phyloP scores from a whole-genome alignment of 2,888 invertebrate species.

The Alcis repandata region DNA sequence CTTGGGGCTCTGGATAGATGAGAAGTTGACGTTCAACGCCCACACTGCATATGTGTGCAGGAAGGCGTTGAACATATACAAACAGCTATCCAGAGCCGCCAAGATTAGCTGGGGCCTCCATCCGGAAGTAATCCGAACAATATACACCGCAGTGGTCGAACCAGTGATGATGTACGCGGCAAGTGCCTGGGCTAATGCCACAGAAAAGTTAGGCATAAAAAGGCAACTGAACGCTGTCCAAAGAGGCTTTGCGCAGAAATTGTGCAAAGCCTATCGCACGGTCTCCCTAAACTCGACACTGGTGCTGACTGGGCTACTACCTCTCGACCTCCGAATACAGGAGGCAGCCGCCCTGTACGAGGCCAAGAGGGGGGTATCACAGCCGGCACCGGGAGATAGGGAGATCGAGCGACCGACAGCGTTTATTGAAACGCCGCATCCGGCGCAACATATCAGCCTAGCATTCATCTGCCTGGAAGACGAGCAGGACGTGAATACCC shows the following conservation, averaged over 20 bases:
- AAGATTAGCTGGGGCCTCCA: not conserved
- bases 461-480: too few relatives aligned
- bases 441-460: too few relatives aligned
- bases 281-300: constrained; percentile 7
- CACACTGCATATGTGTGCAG: not conserved
- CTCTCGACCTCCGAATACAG: not conserved
- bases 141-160: constrained; percentile 5
- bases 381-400: too few relatives aligned
- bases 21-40: not conserved
- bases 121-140: not conserved
- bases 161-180: not conserved
- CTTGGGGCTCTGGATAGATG: too few relatives aligned
- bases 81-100: not conserved
- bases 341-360: too few relatives aligned
- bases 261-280: constrained; percentile 7
- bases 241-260: not conserved
- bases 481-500: too few relatives aligned
- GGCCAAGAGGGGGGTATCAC: too few relatives aligned
- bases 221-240: not conserved
- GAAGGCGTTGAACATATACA: not conserved
- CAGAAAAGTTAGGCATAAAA: not conserved
- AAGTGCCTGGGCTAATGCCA: not conserved
- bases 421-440: too few relatives aligned
- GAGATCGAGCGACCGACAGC: too few relatives aligned
- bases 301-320: not conserved